Conservation (phyloP, 2,888 invertebrate species). For the Mythimna pallens region DNA sequence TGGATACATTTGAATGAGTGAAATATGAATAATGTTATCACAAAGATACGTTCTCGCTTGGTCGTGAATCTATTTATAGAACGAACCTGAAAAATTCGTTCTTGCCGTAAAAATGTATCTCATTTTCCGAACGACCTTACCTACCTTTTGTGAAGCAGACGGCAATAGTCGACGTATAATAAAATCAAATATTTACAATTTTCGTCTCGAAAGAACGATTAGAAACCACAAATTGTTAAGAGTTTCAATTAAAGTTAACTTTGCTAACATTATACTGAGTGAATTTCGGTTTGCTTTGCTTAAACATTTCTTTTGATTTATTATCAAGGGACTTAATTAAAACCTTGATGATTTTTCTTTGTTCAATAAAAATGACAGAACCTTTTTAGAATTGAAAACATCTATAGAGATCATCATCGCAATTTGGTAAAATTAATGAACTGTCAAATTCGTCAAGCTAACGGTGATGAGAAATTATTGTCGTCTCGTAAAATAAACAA, state of each 20-base stretch:
- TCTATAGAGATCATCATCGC: not conserved
- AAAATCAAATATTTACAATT: conserved; percentile 28
- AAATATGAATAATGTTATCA: conserved; percentile 43
- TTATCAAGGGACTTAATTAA: not conserved
- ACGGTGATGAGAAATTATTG: not conserved
- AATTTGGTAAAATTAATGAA: not conserved
- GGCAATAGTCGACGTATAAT: conserved; percentile 12
- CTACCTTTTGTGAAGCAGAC: conserved; percentile 37
- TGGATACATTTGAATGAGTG: conserved; percentile 28
- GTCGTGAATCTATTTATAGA: conserved; percentile 43
- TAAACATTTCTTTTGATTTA: conserved; percentile 5
- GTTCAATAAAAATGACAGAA: not conserved
- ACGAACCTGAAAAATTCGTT: conserved; percentile 30
- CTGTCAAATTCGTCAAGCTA: not conserved
- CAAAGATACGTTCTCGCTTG: conserved; percentile 19
- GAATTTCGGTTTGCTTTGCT: not conserved
- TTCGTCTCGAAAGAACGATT: conserved; percentile 10
- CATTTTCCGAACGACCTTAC: conserved; percentile 47
- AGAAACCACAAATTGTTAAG: conserved; percentile 5
- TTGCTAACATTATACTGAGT: conserved; percentile 4
- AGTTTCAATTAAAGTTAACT: conserved; percentile 7
- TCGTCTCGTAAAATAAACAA: not conserved
- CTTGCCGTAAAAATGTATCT: conserved; percentile 48
- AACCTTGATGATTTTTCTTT: not conserved
- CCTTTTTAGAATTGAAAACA: not conserved